Conservation (phyloP, 2,888 invertebrate genomes). For the Dasysyrphus albostriatus region DNA sequence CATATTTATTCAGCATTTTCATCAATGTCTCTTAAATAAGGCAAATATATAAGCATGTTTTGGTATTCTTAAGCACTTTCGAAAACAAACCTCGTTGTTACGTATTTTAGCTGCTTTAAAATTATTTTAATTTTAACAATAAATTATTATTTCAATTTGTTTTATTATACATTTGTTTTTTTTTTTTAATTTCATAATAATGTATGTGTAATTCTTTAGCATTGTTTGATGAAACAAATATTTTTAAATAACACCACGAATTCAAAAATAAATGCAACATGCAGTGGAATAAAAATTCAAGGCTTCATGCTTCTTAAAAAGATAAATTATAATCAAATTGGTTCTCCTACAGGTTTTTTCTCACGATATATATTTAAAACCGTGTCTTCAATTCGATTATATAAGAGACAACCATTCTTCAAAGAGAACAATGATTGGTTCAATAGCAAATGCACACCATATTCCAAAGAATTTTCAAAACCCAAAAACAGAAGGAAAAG, state of each 20-base stretch:
- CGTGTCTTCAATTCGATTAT: not conserved
- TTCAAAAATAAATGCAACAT: not conserved
- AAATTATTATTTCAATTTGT: not conserved
- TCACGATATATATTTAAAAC: not conserved
- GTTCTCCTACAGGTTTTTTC: not conserved
- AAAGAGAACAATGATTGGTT: not conserved
- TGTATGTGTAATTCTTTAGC: too few species aligned
- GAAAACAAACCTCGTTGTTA: slow-evolving; percentile 15
- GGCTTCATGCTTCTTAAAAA: too few species aligned
- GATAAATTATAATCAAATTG: not conserved
- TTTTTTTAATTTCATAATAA: too few species aligned
- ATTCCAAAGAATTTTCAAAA: too few species aligned
- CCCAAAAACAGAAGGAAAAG: not conserved
- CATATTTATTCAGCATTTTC: slow-evolving; percentile 19
- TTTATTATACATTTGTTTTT: too few species aligned
- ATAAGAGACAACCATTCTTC: not conserved
- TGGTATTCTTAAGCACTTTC: not conserved
- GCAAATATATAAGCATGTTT: slow-evolving; percentile 23
- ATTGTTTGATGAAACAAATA: too few species aligned
- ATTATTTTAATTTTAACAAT: not conserved
- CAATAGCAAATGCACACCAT: not conserved
- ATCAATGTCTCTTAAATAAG: slow-evolving; percentile 16
- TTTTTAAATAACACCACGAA: too few species aligned
- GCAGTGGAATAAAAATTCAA: not conserved
- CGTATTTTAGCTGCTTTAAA: not conserved